Evolutionary conservation across 2,888 invertebrate species (phyloP), one percentile per base, ranked within the genome.

Genomic region (Megamerina dolium): DNA sequence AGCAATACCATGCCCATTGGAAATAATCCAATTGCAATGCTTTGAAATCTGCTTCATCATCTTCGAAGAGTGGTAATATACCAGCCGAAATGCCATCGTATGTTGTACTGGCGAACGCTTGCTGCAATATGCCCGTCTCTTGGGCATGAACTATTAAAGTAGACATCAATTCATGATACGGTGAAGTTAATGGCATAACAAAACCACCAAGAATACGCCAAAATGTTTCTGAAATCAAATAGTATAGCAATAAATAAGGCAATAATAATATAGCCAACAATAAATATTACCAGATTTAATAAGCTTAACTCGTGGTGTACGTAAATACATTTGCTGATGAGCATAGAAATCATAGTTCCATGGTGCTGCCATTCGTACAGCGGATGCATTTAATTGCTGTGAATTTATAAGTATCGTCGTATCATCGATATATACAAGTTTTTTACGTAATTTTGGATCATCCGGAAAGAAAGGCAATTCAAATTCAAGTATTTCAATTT

Each of bases 291-390:
- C n/a, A n/a, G n/a, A n/a, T n/a, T n/a, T n/a, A n/a, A n/a, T n/a
- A n/a, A n/a, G n/a, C n/a, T n/a, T n/a, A n/a, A n/a, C n/a, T n/a
- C n/a, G n/a, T n/a, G n/a, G n/a, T n/a, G n/a, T 42, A 12, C 14
- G 18, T 17, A 48, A 18, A 16, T 41, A 45, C 4, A 33, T 26
- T 17, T 48, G 48, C n/a, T 45, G 48, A 19, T 41, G 29, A 2
- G 45, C 19, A 18, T 16, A 48, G 20, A 48, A 48, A 17, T 41
- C 35, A 21, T 37, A 37, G 19, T 37, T 48, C n/a, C 42, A 45
- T 3, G 1, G 4, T 17, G 42, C 41, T 10, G 39, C 20, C 18
- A 48, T 37, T 13, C 42, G 42, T 5, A 48, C 42, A 6, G 27
- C 23, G 6, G n/a, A n/a, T n/a, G n/a, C n/a, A n/a, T n/a, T n/a